A percentile compares a stretch with the other conserved stretches of the same genome.
Conservation (phyloP, 2,113 vertebrate species). For the Sylvietta virens region DNA sequence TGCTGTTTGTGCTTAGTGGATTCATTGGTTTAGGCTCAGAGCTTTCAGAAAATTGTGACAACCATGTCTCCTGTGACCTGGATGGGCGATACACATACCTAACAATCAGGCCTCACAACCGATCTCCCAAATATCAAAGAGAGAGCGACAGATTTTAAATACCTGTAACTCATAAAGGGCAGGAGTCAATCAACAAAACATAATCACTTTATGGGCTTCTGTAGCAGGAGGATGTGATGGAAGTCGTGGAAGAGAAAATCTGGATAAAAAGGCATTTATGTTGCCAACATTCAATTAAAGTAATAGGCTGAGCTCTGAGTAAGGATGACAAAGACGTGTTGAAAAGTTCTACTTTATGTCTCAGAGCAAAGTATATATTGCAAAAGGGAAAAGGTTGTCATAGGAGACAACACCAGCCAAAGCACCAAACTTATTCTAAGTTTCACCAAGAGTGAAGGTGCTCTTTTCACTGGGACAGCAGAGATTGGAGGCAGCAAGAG, state of each 20-base stretch:
- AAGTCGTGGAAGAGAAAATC: not conserved
- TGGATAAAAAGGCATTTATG: not conserved
- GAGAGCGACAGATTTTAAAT: not conserved
- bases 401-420: not conserved
- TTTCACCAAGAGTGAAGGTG: not conserved
- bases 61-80: not conserved
- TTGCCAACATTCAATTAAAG: not conserved
- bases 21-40: not conserved
- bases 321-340: not conserved
- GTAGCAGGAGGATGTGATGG: not conserved
- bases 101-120: not conserved
- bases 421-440: not conserved
- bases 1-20: not conserved
- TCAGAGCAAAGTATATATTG: not conserved
- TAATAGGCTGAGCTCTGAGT: not conserved
- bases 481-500: not conserved
- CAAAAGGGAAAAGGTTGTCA: not conserved
- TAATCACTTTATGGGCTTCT: not conserved
- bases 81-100: fast-evolving
- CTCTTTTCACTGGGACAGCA: not conserved
- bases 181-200: not conserved
- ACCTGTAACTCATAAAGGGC: not conserved
- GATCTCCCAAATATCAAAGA: not conserved
- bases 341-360: not conserved
- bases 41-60: not conserved